phyloP scores from a whole-genome alignment of 1,140 invertebrate genomes.

The Drosophila burlai region DNA sequence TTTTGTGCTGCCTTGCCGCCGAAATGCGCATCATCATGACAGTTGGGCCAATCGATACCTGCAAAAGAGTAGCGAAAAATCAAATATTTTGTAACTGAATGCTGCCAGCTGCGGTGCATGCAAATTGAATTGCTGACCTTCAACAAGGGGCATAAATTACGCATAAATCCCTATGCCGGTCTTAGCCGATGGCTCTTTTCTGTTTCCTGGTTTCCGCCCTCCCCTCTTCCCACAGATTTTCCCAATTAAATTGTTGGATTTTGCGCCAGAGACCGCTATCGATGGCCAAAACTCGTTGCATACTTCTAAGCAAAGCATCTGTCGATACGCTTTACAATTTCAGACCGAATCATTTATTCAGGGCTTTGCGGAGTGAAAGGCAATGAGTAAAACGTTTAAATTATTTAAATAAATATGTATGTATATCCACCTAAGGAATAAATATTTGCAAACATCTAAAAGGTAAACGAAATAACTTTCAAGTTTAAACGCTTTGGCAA shows the following conservation, averaged over 20 bases:
- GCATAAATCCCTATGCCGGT: background rate
- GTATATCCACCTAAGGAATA: background rate
- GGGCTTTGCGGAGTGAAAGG: background rate
- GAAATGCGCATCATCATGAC: constrained; percentile 44
- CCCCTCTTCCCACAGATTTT: background rate
- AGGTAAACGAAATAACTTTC: background rate
- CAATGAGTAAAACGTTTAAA: background rate
- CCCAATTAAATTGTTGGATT: constrained; percentile 31
- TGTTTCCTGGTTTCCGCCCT: background rate
- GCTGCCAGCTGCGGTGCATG: background rate
- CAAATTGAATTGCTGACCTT: background rate
- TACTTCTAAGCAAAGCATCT: constrained; percentile 1
- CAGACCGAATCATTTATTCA: background rate
- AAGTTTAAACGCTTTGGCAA: background rate
- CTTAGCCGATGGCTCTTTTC: background rate
- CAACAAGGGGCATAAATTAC: constrained; percentile 9
- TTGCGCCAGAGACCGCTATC: background rate
- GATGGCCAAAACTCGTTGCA: constrained; percentile 8
- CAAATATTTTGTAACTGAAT: constrained; percentile 1
- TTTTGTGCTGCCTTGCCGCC: constrained; percentile 30
- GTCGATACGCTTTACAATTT: background rate
- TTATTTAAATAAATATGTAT: background rate
- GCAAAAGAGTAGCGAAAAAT: constrained; percentile 16
- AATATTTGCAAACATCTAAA: background rate
- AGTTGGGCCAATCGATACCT: constrained; percentile 38